These are phyloP conservation scores for Abrostola tripartita DNA, from an alignment of 2,888 invertebrate species.

Conservation along the genomic window DNA sequence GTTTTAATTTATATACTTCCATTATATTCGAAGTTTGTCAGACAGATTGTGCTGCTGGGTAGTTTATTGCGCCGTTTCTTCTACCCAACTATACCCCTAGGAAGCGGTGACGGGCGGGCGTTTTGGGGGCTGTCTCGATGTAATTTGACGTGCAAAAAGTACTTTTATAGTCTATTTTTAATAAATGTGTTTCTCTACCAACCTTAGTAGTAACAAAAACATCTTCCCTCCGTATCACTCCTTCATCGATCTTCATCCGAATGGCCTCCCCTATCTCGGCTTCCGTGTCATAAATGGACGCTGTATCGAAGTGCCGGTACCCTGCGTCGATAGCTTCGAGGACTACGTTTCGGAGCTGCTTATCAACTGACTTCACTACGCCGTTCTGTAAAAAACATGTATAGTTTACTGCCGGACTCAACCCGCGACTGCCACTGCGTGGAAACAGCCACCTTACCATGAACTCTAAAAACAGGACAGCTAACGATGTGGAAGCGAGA, in stretches of 20 bases:
- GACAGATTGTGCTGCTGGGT: too few relatives aligned
- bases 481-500: too few relatives aligned
- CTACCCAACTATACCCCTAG: too few relatives aligned
- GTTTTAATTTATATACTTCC: too few relatives aligned
- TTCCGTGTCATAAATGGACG: slow-evolving; percentile 85
- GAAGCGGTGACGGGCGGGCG: too few relatives aligned
- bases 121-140: neutral
- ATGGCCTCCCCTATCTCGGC: slow-evolving; percentile 82
- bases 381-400: slow-evolving; percentile 59
- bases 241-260: slow-evolving; percentile 76
- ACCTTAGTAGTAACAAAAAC: slow-evolving; percentile 88
- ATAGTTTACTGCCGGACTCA: too few relatives aligned
- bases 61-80: too few relatives aligned
- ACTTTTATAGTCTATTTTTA: too few relatives aligned
- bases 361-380: slow-evolving; percentile 58
- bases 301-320: slow-evolving; percentile 87
- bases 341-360: slow-evolving; percentile 71
- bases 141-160: neutral
- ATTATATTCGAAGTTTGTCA: too few relatives aligned
- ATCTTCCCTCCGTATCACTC: slow-evolving; percentile 80
- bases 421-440: too few relatives aligned
- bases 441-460: too few relatives aligned
- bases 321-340: slow-evolving; percentile 82
- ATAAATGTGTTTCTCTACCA: neutral
- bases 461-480: too few relatives aligned